These are phyloP conservation scores for Scaptodrosophila latifasciaeformis DNA, from an alignment of 2,888 invertebrate species.

Conservation along the genomic window DNA sequence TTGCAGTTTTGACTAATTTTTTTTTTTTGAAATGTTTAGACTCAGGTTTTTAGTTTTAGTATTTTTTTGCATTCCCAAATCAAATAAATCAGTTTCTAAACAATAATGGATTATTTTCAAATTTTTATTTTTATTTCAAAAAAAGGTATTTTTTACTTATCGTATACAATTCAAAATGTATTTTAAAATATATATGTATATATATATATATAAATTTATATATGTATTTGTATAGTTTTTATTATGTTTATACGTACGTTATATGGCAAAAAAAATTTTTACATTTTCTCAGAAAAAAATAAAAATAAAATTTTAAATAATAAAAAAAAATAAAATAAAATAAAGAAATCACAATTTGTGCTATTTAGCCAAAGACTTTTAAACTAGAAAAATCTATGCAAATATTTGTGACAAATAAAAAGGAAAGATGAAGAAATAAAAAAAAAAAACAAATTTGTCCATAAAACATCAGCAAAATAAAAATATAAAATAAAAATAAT, in stretches of 20 bases:
- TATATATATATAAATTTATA: constrained; percentile 28
- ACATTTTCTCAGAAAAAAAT: constrained; percentile 35
- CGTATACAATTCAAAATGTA: constrained; percentile 44
- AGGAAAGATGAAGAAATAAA: constrained; percentile 31
- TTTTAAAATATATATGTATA: constrained; percentile 16
- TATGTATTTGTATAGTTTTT: constrained; percentile 24
- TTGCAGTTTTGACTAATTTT: no score
- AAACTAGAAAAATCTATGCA: constrained; percentile 71
- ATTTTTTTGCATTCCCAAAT: no score
- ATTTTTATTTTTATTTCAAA: no score
- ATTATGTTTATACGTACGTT: constrained; percentile 2
- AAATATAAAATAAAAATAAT: constrained; percentile 24
- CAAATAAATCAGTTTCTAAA: no score
- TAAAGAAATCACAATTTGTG: constrained; percentile 4
- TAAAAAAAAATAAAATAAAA: no score
- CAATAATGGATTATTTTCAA: no score
- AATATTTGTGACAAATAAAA: constrained; percentile 54
- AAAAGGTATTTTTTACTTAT: constrained; percentile 44
- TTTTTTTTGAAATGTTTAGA: constrained; percentile 18
- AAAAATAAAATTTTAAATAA: no score
- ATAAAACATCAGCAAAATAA: constrained; percentile 30
- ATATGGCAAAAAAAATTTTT: constrained; percentile 30
- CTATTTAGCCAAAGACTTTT: constrained; percentile 73
- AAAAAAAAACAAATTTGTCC: constrained; percentile 28
- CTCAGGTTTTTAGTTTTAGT: constrained; percentile 30